These are phyloP conservation scores for Xiphias gladius DNA, from an alignment of 2,113 vertebrate species.

Conservation along the genomic window DNA sequence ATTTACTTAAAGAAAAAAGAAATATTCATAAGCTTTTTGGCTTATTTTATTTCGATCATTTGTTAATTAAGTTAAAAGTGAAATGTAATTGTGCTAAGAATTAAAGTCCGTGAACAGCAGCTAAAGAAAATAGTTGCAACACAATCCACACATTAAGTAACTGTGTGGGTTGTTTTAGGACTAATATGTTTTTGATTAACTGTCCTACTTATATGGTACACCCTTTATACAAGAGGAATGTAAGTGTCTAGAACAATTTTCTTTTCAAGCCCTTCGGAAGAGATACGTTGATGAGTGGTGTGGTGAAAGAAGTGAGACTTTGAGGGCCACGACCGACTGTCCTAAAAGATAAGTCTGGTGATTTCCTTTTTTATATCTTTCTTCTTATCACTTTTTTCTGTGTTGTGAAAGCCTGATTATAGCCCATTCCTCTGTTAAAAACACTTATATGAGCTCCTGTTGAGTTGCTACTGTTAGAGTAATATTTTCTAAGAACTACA, in stretches of 20 bases:
- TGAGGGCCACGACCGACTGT: too few relatives aligned
- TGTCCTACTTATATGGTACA: not conserved
- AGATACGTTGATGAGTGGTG: not conserved
- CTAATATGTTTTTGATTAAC: not conserved
- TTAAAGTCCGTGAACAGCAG: conserved; percentile 6
- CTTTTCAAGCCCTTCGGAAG: not conserved
- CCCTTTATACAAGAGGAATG: too few relatives aligned
- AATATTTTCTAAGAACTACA: too few relatives aligned
- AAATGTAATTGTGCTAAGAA: not conserved
- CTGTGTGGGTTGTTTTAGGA: not conserved
- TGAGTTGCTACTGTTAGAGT: not conserved
- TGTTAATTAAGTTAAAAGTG: not conserved
- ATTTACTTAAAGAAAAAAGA: not conserved
- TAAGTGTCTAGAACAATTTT: not conserved
- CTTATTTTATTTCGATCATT: conserved; percentile 20
- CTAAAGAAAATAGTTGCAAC: not conserved
- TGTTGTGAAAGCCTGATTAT: not conserved
- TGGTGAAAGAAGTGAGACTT: not conserved
- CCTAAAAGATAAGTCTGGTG: not conserved
- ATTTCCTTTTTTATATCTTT: not conserved
- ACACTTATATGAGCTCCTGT: not conserved
- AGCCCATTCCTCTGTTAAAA: not conserved
- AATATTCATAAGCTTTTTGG: not conserved
- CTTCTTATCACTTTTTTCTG: too few relatives aligned
- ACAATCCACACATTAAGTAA: not conserved